phyloP scores from a whole-genome alignment of 1,140 invertebrate genomes.

The Rhagoletis zephyria region DNA sequence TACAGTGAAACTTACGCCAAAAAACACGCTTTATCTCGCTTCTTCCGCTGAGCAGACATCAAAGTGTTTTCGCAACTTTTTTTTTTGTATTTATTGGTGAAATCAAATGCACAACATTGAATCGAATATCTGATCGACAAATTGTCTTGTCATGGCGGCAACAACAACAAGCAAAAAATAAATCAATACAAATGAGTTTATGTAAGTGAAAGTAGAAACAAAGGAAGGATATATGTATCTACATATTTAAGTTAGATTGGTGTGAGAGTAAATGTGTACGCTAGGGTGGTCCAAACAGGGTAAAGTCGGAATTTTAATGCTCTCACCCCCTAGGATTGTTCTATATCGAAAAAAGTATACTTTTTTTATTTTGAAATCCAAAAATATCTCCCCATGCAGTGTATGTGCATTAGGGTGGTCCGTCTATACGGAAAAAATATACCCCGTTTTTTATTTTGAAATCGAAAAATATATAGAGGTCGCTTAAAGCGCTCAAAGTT shows the following conservation, averaged over 20 bases:
- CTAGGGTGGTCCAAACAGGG: no score
- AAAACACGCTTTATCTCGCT: background rate
- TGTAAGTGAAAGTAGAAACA: background rate
- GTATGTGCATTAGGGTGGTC: no score
- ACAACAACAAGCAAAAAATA: background rate
- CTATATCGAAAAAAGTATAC: no score
- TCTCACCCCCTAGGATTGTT: no score
- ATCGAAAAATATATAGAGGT: no score
- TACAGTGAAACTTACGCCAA: background rate
- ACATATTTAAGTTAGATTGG: background rate
- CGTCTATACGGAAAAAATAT: no score
- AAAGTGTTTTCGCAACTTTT: background rate
- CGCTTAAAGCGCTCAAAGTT: no score
- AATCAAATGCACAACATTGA: background rate
- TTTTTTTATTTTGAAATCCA: no score
- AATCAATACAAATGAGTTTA: slow-evolving; percentile 42
- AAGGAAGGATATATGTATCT: background rate
- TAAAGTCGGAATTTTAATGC: no score
- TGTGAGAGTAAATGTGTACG: background rate
- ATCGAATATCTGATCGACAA: background rate
- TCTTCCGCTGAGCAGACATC: background rate
- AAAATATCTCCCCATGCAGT: no score
- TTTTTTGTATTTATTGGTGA: background rate
- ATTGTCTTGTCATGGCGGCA: background rate
- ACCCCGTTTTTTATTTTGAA: no score